phyloP scores from a whole-genome alignment of 2,888 invertebrate species.

The Meandrusa payeni region DNA sequence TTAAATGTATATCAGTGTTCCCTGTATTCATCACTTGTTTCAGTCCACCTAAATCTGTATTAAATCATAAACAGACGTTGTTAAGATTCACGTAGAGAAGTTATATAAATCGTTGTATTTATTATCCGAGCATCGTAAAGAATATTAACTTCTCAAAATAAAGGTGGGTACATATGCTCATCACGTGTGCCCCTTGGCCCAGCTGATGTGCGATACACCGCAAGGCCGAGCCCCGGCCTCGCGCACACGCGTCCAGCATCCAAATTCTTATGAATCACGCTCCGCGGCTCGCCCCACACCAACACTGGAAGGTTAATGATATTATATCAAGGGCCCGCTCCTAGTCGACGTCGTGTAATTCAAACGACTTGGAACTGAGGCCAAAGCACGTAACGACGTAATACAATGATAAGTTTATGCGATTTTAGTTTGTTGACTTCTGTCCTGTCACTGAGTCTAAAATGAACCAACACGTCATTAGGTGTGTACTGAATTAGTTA shows the following conservation, averaged over 20 bases:
- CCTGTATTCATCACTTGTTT: too few relatives aligned
- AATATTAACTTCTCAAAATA: not conserved
- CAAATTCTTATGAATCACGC: slow-evolving; percentile 59
- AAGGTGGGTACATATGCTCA: slow-evolving; percentile 26
- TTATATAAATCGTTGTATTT: too few relatives aligned
- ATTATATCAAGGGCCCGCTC: slow-evolving; percentile 15
- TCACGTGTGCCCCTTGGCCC: slow-evolving; percentile 41
- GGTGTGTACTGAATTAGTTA: too few relatives aligned
- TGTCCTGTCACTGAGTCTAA: too few relatives aligned
- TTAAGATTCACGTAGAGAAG: too few relatives aligned
- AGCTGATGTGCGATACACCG: slow-evolving; percentile 38
- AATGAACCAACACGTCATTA: too few relatives aligned
- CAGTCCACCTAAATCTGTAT: too few relatives aligned
- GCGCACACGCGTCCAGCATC: slow-evolving; percentile 61
- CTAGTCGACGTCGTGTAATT: not conserved
- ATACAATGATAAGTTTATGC: not conserved
- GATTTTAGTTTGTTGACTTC: too few relatives aligned
- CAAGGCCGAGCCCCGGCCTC: slow-evolving; percentile 65
- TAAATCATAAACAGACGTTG: too few relatives aligned
- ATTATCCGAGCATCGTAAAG: not conserved
- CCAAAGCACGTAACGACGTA: not conserved
- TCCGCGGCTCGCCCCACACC: slow-evolving; percentile 40
- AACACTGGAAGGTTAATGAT: slow-evolving; percentile 37
- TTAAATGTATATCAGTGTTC: too few relatives aligned
- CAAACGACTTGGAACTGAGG: not conserved